phyloP scores from a whole-genome alignment of 2,888 invertebrate genomes.

The Keiferia lycopersicella region DNA sequence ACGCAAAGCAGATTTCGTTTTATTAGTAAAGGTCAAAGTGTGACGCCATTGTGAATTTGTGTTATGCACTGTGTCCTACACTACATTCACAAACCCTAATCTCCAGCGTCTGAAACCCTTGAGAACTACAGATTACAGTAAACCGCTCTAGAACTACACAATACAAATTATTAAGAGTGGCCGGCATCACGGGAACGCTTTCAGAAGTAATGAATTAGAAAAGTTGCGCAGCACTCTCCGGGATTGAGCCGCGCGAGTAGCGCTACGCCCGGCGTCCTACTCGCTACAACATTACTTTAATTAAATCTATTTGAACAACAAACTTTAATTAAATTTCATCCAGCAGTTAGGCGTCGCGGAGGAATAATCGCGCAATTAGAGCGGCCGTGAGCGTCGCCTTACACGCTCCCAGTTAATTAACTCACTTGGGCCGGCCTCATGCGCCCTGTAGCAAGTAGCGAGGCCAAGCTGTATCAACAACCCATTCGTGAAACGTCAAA shows the following conservation, averaged over 20 bases:
- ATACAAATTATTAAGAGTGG: constrained; percentile 82
- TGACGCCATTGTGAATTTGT: too few species aligned
- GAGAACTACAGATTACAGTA: constrained; percentile 47
- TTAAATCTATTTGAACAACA: constrained; percentile 83
- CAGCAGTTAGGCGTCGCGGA: constrained; percentile 81
- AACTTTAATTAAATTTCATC: constrained; percentile 83
- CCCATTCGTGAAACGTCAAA: constrained; percentile 31
- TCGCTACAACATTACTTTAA: constrained; percentile 82
- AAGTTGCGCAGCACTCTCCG: constrained; percentile 81
- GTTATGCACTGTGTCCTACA: too few species aligned
- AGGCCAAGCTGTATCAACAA: constrained; percentile 48
- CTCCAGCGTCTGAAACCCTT: not conserved
- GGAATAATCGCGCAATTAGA: constrained; percentile 82
- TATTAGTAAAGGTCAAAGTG: too few species aligned
- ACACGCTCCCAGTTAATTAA: constrained; percentile 80
- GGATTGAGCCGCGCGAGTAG: constrained; percentile 71
- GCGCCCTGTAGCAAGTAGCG: constrained; percentile 35
- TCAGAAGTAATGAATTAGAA: constrained; percentile 82
- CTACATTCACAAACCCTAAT: too few species aligned
- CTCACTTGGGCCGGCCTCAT: constrained; percentile 66
- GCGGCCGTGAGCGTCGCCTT: constrained; percentile 81
- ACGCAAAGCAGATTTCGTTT: too few species aligned
- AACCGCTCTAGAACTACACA: constrained; percentile 70
- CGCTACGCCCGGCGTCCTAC: constrained; percentile 57
- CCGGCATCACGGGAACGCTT: constrained; percentile 80